A percentile compares a stretch with the other conserved stretches of the same genome.
Conservation (phyloP, 2,113 vertebrate species). For the Tragelaphus buxtoni region DNA sequence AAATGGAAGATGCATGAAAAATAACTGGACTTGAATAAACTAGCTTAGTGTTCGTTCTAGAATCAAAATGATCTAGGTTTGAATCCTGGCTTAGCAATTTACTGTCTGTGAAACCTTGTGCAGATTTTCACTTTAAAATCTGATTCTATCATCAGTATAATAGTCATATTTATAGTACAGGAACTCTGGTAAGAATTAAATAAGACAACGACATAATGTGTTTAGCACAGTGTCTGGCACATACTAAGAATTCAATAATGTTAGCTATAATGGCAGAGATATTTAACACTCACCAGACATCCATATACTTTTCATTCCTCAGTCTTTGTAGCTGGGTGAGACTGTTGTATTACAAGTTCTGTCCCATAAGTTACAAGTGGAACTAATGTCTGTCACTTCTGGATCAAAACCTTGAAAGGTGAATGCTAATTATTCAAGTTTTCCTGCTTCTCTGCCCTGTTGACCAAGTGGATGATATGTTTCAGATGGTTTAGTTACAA, state of each 20-base stretch:
- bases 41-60: not conserved
- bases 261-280: not conserved
- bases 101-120: not conserved
- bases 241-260: not conserved
- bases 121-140: not conserved
- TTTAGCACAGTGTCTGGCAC: not conserved
- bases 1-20: not conserved
- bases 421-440: not conserved
- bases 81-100: not conserved
- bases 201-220: not conserved
- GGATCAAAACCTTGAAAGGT: not conserved
- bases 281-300: not conserved
- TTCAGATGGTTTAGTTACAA: not conserved
- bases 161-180: not conserved
- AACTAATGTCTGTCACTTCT: conserved; percentile 1
- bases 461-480: not conserved
- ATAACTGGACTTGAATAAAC: not conserved
- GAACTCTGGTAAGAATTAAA: not conserved
- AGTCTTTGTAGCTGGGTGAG: not conserved
- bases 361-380: not conserved
- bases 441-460: not conserved
- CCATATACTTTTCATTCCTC: not conserved
- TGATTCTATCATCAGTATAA: not conserved
- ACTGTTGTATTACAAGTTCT: not conserved
- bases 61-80: not conserved